Evolutionary conservation across 2,113 vertebrate genomes (phyloP).

Genomic region (Morone saxatilis): DNA sequence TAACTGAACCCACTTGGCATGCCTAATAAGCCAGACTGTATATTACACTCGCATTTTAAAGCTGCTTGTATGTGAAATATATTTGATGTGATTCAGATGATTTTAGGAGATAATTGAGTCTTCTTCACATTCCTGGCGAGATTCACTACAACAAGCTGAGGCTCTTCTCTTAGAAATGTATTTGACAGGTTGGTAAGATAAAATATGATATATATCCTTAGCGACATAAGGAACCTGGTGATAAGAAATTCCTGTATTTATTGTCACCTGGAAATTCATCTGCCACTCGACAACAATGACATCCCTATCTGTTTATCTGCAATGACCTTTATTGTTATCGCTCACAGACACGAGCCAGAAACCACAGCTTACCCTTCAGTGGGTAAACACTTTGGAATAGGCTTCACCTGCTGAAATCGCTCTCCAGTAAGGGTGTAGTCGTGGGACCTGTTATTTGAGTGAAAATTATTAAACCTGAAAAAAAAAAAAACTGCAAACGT

Average conservation of each 20-base stretch:
- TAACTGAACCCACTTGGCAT: background rate
- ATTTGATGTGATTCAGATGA: background rate
- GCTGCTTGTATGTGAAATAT: background rate
- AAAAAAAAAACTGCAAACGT: constrained; percentile 26
- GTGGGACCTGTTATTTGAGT: constrained; percentile 51
- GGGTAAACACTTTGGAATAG: constrained; percentile 38
- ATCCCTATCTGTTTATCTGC: constrained; percentile 43
- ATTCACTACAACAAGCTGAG: background rate
- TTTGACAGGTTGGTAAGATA: background rate
- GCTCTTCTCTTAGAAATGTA: background rate
- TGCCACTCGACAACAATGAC: constrained; percentile 6
- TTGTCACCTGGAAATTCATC: constrained; percentile 22
- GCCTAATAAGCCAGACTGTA: background rate
- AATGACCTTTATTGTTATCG: constrained; percentile 55
- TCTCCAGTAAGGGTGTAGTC: constrained; percentile 5
- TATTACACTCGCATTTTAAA: background rate
- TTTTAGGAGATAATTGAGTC: background rate
- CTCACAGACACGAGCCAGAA: constrained; percentile 24
- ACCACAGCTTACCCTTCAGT: constrained; percentile 42
- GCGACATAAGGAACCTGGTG: background rate
- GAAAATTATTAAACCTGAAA: constrained; percentile 54
- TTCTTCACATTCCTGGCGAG: background rate
- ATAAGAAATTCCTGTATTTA: constrained; percentile 21
- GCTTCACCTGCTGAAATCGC: constrained; percentile 45
- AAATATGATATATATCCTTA: background rate